Conservation (phyloP, 1,140 invertebrate genomes). For the Branchinecta lindahli region DNA sequence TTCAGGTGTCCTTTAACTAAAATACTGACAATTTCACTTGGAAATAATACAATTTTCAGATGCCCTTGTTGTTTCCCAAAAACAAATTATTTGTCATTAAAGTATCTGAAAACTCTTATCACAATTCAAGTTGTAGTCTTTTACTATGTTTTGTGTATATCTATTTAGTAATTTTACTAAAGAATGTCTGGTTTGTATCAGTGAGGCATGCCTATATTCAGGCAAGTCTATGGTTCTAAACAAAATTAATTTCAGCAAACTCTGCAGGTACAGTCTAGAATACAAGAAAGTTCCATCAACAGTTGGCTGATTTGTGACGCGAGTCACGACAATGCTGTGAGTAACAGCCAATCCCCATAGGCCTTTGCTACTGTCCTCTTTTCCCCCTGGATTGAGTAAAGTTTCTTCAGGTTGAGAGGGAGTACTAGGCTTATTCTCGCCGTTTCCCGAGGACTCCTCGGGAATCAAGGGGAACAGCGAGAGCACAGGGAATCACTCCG, state of each 20-base stretch:
- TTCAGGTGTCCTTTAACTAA: no score
- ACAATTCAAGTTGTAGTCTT: background rate
- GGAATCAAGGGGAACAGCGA: no score
- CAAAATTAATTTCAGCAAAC: slow-evolving; percentile 11
- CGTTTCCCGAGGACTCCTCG: no score
- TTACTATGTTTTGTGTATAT: background rate
- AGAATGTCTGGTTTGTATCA: background rate
- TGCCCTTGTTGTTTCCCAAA: background rate
- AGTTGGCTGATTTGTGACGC: background rate
- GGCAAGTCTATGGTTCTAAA: slow-evolving; percentile 13
- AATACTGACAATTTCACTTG: slow-evolving; percentile 20
- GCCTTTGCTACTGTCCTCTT: no score
- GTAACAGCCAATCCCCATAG: no score
- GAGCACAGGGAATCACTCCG: no score
- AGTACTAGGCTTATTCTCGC: no score
- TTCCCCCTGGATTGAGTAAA: no score
- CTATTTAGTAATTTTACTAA: no score
- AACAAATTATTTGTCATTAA: no score
- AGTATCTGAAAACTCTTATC: no score
- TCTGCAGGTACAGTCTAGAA: background rate
- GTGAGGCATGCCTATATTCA: slow-evolving; percentile 5
- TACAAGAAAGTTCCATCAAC: background rate
- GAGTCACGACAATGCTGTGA: background rate
- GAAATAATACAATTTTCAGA: slow-evolving; percentile 10
- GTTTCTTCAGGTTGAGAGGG: no score